phyloP scores from a whole-genome alignment of 2,888 invertebrate species.

The Harpalus rubripes region DNA sequence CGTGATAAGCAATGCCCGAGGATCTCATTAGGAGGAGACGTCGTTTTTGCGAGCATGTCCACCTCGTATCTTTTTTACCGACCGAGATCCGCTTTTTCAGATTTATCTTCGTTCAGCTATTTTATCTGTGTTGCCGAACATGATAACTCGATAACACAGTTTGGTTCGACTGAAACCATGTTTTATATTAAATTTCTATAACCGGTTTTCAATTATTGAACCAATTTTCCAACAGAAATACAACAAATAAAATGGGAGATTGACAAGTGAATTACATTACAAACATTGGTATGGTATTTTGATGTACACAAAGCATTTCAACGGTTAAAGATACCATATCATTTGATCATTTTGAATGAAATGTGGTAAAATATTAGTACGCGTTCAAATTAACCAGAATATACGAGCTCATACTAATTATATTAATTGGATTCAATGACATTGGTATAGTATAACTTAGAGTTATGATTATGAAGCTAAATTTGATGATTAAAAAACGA shows the following conservation, averaged over 20 bases:
- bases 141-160: not conserved
- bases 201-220: conserved; percentile 14
- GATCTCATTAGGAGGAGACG: conserved; percentile 37
- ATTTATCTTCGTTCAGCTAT: conserved; percentile 7
- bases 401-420: too few relatives aligned
- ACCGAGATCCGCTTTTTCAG: not conserved
- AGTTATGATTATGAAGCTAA: too few relatives aligned
- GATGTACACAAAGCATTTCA: not conserved
- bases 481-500: too few relatives aligned
- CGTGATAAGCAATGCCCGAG: conserved; percentile 27
- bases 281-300: not conserved
- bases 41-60: not conserved
- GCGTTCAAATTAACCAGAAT: too few relatives aligned
- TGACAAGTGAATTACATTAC: conserved; percentile 34
- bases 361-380: not conserved
- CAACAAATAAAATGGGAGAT: not conserved
- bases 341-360: not conserved
- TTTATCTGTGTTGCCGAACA: not conserved
- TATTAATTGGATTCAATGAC: too few relatives aligned
- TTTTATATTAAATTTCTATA: conserved; percentile 28
- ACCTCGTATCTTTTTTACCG: not conserved
- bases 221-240: conserved; percentile 14
- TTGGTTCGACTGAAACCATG: not conserved
- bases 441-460: too few relatives aligned
- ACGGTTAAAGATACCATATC: not conserved